Evolutionary conservation across 2,113 vertebrate genomes (phyloP).

Genomic region (Rhinolophus ferrumequinum): DNA sequence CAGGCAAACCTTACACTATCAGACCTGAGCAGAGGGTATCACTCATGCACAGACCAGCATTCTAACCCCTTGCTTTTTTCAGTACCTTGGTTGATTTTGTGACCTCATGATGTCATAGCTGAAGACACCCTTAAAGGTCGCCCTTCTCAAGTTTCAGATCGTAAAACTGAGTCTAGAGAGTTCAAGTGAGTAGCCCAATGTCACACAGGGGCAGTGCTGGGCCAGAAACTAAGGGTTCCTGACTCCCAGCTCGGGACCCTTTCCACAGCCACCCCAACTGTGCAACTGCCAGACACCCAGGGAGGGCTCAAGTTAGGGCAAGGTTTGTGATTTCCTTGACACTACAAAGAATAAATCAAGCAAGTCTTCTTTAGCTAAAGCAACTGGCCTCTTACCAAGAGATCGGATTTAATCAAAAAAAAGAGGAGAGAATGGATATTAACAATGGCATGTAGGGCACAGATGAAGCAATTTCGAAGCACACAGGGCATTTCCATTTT

Average conservation of each 20-base stretch:
- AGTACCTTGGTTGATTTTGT: not conserved
- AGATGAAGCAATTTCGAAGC: not conserved
- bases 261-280: not conserved
- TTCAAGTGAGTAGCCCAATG: not conserved
- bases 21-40: not conserved
- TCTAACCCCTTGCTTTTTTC: not conserved
- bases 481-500: not conserved
- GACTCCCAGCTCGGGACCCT: not conserved
- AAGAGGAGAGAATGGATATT: not conserved
- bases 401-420: not conserved
- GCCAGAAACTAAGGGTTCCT: not conserved
- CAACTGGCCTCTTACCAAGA: not conserved
- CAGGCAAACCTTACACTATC: not conserved
- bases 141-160: not conserved
- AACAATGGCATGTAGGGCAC: not conserved
- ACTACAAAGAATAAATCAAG: conserved; percentile 17
- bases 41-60: fast-evolving
- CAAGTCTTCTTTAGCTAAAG: conserved; percentile 16
- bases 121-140: not conserved
- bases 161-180: not conserved
- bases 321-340: conserved; percentile 13
- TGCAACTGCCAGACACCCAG: not conserved
- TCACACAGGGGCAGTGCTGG: not conserved
- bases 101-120: not conserved
- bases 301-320: not conserved